Conservation (phyloP, 2,113 vertebrate genomes). For the Tragelaphus imberbis region DNA sequence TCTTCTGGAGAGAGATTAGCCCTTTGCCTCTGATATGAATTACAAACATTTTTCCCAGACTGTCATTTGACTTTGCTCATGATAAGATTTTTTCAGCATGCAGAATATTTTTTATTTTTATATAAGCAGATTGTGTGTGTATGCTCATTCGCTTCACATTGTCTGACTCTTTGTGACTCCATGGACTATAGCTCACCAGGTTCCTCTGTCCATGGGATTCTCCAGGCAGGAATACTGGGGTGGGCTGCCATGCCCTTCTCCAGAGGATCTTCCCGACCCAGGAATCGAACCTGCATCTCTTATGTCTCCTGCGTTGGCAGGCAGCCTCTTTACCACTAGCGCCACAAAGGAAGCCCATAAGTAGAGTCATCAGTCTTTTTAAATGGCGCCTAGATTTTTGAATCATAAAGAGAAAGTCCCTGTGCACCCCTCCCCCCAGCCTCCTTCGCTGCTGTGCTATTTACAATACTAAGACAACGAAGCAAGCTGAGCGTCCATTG, state of each 20-base stretch:
- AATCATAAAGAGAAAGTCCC: neutral
- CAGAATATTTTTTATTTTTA: neutral
- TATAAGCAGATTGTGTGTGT: neutral
- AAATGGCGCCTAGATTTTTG: neutral
- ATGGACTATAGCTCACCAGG: neutral
- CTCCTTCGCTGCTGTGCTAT: accelerated
- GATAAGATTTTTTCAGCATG: no score
- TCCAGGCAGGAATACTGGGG: neutral
- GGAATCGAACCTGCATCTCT: neutral
- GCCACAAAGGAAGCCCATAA: neutral
- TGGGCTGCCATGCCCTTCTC: neutral
- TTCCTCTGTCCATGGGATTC: neutral
- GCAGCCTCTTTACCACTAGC: neutral
- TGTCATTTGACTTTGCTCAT: neutral
- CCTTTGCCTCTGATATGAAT: neutral
- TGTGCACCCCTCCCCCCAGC: neutral
- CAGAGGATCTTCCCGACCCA: neutral
- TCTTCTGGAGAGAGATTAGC: neutral
- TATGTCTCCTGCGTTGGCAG: neutral
- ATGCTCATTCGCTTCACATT: neutral
- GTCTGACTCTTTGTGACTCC: neutral
- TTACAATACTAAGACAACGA: neutral
- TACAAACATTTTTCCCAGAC: neutral
- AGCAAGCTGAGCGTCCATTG: neutral
- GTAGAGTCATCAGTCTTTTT: neutral